Percentiles rank a stretch among this genome's conserved stretches.
phyloP scores from a whole-genome alignment of 2,888 invertebrate genomes.

The Stenodera caucasica region DNA sequence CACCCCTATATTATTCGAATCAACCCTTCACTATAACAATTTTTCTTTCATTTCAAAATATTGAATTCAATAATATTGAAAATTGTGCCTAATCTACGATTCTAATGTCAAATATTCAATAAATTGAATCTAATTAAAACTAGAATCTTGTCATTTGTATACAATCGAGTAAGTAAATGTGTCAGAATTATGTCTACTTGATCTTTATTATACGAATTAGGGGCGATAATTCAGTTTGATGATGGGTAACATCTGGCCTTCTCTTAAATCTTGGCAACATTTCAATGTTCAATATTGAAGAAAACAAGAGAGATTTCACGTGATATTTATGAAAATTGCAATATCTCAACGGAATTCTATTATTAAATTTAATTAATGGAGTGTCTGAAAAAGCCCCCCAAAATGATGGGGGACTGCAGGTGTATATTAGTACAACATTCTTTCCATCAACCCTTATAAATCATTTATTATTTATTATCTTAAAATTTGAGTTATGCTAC shows the following conservation, averaged over 20 bases:
- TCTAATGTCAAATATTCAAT: too few species aligned
- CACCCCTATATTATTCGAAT: background rate
- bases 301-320: background rate
- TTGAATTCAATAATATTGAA: too few species aligned
- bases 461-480: background rate
- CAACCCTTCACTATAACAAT: background rate
- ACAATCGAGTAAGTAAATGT: too few species aligned
- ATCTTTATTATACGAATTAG: slow-evolving; percentile 40
- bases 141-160: slow-evolving; percentile 32
- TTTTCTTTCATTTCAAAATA: background rate
- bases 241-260: slow-evolving; percentile 33
- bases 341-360: slow-evolving; percentile 7
- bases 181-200: slow-evolving; percentile 36
- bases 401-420: background rate
- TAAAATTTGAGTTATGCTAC: background rate
- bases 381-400: slow-evolving; percentile 2
- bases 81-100: too few species aligned
- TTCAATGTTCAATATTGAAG: slow-evolving; percentile 4
- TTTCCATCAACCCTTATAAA: background rate
- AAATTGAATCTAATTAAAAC: slow-evolving; percentile 6
- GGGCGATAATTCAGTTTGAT: slow-evolving; percentile 42
- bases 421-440: slow-evolving; percentile 5
- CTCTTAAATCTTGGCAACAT: slow-evolving; percentile 21
- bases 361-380: slow-evolving; percentile 24
- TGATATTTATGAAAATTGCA: background rate